Evolutionary conservation across 2,888 invertebrate genomes (phyloP).

Genomic region (Ophraella communa): DNA sequence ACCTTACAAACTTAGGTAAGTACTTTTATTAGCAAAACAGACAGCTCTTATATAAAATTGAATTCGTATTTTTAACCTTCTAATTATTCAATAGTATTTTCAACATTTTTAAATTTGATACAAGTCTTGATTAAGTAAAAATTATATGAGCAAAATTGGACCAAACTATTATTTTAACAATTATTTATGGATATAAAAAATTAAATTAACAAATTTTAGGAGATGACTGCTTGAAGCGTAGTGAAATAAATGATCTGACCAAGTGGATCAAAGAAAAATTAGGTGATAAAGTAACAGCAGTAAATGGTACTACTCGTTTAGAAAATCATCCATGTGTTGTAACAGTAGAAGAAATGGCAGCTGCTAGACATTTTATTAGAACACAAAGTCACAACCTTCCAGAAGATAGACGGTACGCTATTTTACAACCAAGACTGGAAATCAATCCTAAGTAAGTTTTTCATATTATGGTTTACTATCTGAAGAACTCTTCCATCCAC

Average conservation of each 20-base stretch:
- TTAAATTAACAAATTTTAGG: conserved; percentile 60
- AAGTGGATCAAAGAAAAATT: conserved; percentile 80
- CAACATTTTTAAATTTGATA: too few relatives aligned
- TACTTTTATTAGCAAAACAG: not conserved
- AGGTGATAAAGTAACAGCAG: conserved; percentile 79
- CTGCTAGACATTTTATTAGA: conserved; percentile 91
- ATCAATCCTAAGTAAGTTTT: conserved; percentile 83
- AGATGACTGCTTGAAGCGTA: conserved; percentile 72
- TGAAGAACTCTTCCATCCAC: too few relatives aligned
- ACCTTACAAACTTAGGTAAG: conserved; percentile 68
- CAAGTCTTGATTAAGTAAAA: too few relatives aligned
- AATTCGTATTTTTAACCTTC: too few relatives aligned
- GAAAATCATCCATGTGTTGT: conserved; percentile 93
- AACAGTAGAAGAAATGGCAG: conserved; percentile 96
- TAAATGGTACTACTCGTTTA: conserved; percentile 83
- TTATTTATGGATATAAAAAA: too few relatives aligned
- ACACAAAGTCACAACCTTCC: conserved; percentile 83
- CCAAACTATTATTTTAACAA: too few relatives aligned
- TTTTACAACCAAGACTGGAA: conserved; percentile 91
- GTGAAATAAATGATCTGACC: conserved; percentile 80
- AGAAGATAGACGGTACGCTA: conserved; percentile 84
- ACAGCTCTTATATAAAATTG: not conserved
- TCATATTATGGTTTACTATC: too few relatives aligned
- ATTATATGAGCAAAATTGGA: too few relatives aligned
- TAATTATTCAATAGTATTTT: not conserved